These are phyloP conservation scores for Napeogenes inachia DNA, from an alignment of 2,888 invertebrate species.

Conservation along the genomic window DNA sequence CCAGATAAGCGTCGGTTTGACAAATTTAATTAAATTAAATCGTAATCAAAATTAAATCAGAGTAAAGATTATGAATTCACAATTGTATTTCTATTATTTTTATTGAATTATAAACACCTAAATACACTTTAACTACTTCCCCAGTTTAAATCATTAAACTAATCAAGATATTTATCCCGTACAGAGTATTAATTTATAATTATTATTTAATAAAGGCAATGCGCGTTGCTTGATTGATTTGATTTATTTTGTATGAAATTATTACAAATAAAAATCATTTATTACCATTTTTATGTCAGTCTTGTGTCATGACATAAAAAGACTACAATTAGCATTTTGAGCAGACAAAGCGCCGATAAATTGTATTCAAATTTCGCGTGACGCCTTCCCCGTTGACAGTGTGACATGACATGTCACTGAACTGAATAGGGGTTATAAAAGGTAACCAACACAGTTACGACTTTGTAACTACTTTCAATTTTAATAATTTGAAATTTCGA, in stretches of 20 bases:
- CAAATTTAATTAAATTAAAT: too few species aligned
- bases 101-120: background rate
- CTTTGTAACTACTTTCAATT: background rate
- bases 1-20: too few species aligned
- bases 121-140: too few species aligned
- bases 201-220: too few species aligned
- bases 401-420: constrained; percentile 52
- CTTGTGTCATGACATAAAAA: constrained; percentile 31
- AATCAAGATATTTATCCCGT: too few species aligned
- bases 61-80: background rate
- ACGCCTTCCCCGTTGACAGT: constrained; percentile 51
- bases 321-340: constrained; percentile 37
- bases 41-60: too few species aligned
- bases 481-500: background rate
- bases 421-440: constrained; percentile 41
- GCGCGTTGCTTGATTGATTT: too few species aligned
- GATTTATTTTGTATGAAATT: background rate
- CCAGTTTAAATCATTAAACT: too few species aligned
- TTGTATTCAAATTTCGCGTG: constrained; percentile 65
- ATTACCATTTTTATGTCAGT: constrained; percentile 14
- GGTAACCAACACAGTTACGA: constrained; percentile 30
- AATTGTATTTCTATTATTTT: background rate
- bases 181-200: too few species aligned
- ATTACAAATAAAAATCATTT: background rate
- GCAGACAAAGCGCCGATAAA: constrained; percentile 46